These are phyloP conservation scores for Neodiprion fabricii DNA, from an alignment of 1,140 invertebrate species.

Conservation along the genomic window DNA sequence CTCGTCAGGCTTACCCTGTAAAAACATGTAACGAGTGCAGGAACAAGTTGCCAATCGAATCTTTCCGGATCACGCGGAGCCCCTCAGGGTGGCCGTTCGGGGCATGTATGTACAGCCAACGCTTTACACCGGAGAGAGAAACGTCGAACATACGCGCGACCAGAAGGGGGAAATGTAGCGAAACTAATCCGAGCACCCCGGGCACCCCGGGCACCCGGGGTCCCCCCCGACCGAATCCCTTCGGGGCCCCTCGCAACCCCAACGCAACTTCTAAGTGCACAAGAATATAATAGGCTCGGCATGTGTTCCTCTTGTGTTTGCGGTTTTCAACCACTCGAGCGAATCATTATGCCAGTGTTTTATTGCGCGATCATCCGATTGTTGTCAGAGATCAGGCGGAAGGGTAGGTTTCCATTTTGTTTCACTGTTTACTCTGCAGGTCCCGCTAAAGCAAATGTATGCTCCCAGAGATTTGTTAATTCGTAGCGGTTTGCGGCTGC, in stretches of 20 bases:
- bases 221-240: conserved; percentile 10
- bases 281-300: conserved; percentile 10
- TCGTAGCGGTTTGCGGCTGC: not conserved
- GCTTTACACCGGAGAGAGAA: not conserved
- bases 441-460: conserved; percentile 5
- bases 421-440: not conserved
- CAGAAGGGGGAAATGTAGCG: conserved; percentile 60
- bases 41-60: too few relatives aligned
- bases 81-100: not conserved
- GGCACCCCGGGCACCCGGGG: conserved; percentile 27
- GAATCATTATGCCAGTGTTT: conserved; percentile 55
- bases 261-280: conserved; percentile 11
- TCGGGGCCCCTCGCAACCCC: not conserved
- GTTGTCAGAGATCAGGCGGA: conserved; percentile 2
- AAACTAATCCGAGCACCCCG: conserved; percentile 48
- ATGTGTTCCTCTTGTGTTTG: conserved; percentile 39
- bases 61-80: not conserved
- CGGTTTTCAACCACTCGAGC: conserved; percentile 46
- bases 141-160: conserved; percentile 50
- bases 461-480: not conserved
- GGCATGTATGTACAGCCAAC: not conserved
- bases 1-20: too few relatives aligned
- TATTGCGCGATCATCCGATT: conserved; percentile 56
- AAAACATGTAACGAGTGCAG: too few relatives aligned
- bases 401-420: not conserved